Conservation (phyloP, 2,797 vertebrate genomes). For the Hylomyscus alleni region DNA sequence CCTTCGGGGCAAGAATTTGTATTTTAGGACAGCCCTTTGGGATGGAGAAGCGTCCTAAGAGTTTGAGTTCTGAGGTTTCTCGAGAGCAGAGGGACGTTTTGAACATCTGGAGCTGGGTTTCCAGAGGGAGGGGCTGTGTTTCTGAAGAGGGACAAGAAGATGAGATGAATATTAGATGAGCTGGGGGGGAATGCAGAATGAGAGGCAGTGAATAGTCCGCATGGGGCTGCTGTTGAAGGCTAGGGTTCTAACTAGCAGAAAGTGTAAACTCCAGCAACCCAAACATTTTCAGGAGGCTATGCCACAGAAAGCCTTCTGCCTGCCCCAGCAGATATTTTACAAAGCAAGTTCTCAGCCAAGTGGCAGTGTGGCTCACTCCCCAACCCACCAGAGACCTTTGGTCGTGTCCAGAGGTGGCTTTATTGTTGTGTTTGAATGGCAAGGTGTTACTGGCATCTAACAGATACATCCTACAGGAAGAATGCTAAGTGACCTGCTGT, state of each 20-base stretch:
- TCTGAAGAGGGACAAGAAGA: constrained; percentile 30
- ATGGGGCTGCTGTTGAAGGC: accelerated
- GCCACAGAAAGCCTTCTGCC: neutral
- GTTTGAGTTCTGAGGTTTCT: neutral
- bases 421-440: neutral
- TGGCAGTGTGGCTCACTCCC: neutral
- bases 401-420: neutral
- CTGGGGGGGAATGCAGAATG: neutral
- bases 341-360: neutral
- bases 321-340: neutral
- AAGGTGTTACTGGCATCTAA: neutral
- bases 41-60: neutral
- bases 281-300: neutral
- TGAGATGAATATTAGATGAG: constrained; percentile 58
- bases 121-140: neutral
- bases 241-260: neutral
- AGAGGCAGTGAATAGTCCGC: neutral
- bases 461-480: neutral
- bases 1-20: constrained; percentile 30
- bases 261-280: neutral
- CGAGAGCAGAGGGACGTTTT: neutral
- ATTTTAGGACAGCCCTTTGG: neutral
- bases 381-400: neutral
- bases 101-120: constrained; percentile 33
- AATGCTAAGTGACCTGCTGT: neutral